Percentiles rank a stretch among this genome's conserved stretches.
These are phyloP conservation scores for Sturnira hondurensis DNA, from an alignment of 2,113 vertebrate genomes.

Conservation along the genomic window DNA sequence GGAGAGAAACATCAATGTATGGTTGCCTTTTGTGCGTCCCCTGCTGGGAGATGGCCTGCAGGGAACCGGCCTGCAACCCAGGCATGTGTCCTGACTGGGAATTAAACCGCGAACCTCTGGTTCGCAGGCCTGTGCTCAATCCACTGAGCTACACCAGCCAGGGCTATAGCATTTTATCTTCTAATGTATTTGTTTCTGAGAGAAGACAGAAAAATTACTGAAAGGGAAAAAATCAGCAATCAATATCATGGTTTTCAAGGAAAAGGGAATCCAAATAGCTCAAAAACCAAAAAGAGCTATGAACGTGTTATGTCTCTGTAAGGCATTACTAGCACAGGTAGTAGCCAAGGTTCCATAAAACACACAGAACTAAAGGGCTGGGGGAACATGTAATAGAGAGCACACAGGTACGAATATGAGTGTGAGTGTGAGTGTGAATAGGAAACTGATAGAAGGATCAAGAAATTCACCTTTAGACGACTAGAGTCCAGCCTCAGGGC, in stretches of 20 bases:
- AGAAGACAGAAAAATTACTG: neutral
- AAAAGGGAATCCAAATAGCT: neutral
- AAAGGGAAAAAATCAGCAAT: neutral
- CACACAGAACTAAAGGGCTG: neutral
- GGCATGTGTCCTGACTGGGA: no score
- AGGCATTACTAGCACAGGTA: neutral
- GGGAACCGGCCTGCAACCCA: no score
- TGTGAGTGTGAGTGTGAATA: neutral
- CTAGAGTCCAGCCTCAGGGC: conserved; percentile 93
- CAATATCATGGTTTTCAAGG: neutral
- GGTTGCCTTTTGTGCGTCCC: no score
- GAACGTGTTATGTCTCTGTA: neutral
- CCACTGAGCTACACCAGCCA: no score
- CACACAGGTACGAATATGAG: neutral
- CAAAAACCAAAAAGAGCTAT: conserved; percentile 13
- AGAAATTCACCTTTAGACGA: conserved; percentile 89
- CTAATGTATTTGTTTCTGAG: conserved; percentile 5
- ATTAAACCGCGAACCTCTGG: no score
- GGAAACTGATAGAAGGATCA: neutral
- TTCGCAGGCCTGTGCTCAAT: no score
- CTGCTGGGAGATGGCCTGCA: no score
- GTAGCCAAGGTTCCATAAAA: neutral
- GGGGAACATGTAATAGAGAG: neutral
- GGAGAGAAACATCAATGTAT: no score
- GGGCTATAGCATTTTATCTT: neutral